Evolutionary conservation across 2,113 vertebrate genomes (phyloP).

Genomic region (Ceyx cyanopectus): DNA sequence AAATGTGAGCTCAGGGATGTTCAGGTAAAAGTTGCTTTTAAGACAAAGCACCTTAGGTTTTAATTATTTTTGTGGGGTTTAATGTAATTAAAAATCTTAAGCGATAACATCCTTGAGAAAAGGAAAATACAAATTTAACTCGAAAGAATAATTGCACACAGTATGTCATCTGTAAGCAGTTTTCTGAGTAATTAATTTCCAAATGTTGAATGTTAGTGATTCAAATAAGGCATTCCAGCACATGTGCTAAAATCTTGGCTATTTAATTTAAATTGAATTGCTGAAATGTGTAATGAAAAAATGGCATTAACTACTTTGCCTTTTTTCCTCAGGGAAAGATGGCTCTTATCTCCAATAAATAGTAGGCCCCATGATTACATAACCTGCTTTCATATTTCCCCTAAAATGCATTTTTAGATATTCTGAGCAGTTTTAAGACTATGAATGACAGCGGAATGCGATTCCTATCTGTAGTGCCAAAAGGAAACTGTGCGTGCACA

Average conservation of each 20-base stretch:
- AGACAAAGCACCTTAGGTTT: background rate
- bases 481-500: background rate
- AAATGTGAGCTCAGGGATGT: background rate
- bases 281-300: constrained; percentile 25
- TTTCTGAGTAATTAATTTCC: constrained; percentile 31
- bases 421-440: constrained; percentile 17
- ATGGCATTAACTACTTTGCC: background rate
- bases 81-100: background rate
- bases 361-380: background rate
- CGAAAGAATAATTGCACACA: background rate
- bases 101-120: background rate
- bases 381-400: constrained; percentile 29
- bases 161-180: background rate
- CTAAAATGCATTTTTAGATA: constrained; percentile 11
- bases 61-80: background rate
- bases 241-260: background rate
- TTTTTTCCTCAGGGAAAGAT: background rate
- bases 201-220: background rate
- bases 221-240: constrained; percentile 17
- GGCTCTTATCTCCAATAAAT: background rate
- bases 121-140: background rate
- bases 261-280: constrained; percentile 7
- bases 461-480: background rate
- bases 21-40: background rate
- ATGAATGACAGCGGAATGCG: background rate